phyloP scores from a whole-genome alignment of 1,140 invertebrate species.

The Amyelois transitella region DNA sequence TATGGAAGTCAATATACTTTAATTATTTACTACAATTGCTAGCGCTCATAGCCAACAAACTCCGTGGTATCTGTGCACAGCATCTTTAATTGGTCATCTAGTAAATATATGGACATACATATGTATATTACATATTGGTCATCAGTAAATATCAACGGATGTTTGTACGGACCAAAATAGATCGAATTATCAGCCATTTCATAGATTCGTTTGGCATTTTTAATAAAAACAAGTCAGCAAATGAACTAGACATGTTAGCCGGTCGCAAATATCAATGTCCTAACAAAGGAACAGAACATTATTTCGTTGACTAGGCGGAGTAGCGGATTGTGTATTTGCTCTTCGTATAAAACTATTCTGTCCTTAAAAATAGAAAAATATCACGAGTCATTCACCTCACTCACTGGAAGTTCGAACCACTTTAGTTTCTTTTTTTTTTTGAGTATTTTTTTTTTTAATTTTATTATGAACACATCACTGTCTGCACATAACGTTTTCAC shows the following conservation, averaged over 20 bases:
- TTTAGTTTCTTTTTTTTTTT: conserved; percentile 38
- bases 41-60: too few relatives aligned
- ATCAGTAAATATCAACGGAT: too few relatives aligned
- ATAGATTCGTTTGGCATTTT: too few relatives aligned
- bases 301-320: conserved; percentile 67
- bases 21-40: too few relatives aligned
- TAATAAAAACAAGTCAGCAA: background rate
- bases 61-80: too few relatives aligned
- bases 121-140: too few relatives aligned
- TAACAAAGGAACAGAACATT: conserved; percentile 23
- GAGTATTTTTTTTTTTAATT: conserved; percentile 46
- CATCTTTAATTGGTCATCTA: too few relatives aligned
- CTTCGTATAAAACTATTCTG: conserved; percentile 28
- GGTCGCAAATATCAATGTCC: background rate
- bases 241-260: background rate
- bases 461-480: conserved; percentile 35
- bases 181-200: too few relatives aligned
- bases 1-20: too few relatives aligned
- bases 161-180: too few relatives aligned
- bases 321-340: conserved; percentile 32
- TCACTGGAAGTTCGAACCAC: conserved; percentile 50
- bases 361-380: conserved; percentile 48
- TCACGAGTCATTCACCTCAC: conserved; percentile 54
- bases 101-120: too few relatives aligned
- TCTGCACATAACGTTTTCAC: background rate